These are phyloP conservation scores for Lasioglossum figueresi DNA, from an alignment of 2,888 invertebrate species.

Conservation along the genomic window DNA sequence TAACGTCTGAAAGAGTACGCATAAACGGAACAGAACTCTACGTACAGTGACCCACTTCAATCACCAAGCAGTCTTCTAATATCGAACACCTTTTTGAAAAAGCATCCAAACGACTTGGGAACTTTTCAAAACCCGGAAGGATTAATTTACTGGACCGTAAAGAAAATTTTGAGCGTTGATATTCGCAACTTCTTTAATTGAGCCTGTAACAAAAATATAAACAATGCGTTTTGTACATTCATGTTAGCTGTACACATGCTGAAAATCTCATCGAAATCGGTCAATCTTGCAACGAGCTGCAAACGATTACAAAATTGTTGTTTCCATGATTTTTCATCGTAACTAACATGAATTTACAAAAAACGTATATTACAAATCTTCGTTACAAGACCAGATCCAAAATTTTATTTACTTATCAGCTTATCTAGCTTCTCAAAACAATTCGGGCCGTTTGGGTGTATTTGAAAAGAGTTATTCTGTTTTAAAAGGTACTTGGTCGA, in stretches of 20 bases:
- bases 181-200: neutral
- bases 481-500: too few relatives aligned
- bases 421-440: neutral
- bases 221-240: neutral
- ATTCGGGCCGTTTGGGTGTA: neutral
- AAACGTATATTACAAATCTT: neutral
- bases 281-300: neutral
- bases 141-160: neutral
- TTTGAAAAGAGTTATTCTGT: neutral
- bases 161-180: neutral
- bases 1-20: conserved; percentile 15
- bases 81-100: neutral
- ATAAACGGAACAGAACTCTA: neutral
- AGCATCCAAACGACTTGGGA: neutral
- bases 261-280: neutral
- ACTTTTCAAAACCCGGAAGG: neutral
- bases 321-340: neutral
- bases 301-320: neutral
- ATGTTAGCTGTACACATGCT: neutral
- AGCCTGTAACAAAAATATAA: neutral
- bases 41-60: neutral
- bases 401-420: neutral
- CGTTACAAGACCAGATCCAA: neutral
- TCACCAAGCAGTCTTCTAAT: neutral
- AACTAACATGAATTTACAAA: neutral